Evolutionary conservation across 2,888 invertebrate genomes (phyloP).

Genomic region (Epirrhoe alternata): DNA sequence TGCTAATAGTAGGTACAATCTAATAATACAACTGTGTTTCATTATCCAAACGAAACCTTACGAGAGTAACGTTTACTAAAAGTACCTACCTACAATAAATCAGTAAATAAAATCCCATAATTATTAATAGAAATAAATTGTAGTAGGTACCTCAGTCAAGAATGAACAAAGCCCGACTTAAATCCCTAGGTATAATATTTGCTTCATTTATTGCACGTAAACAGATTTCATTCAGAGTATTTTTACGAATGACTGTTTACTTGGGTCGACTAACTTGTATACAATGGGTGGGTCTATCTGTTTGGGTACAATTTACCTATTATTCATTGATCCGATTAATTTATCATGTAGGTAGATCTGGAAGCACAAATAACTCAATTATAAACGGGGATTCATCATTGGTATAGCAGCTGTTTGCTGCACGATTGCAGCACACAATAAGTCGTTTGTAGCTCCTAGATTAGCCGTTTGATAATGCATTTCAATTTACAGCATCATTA

Average conservation of each 20-base stretch:
- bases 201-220: not conserved
- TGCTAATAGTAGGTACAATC: constrained; percentile 42
- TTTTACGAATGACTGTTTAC: not conserved
- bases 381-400: constrained; percentile 61
- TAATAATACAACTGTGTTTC: constrained; percentile 45
- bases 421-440: constrained; percentile 63
- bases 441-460: constrained; percentile 69
- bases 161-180: too few relatives aligned
- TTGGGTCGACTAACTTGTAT: not conserved
- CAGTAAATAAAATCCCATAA: not conserved
- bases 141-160: too few relatives aligned
- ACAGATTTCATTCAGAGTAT: not conserved
- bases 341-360: constrained; percentile 8
- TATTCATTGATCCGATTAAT: constrained; percentile 7
- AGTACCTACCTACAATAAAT: not conserved
- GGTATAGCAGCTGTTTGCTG: constrained; percentile 57
- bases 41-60: constrained; percentile 22
- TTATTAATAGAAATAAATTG: too few relatives aligned
- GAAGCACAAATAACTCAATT: constrained; percentile 41
- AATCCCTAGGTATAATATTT: not conserved
- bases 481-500: constrained; percentile 79
- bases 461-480: constrained; percentile 74
- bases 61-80: not conserved
- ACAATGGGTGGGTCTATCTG: not conserved
- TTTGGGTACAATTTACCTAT: constrained; percentile 12